phyloP scores from a whole-genome alignment of 2,888 invertebrate species.

The Philaethria dido region DNA sequence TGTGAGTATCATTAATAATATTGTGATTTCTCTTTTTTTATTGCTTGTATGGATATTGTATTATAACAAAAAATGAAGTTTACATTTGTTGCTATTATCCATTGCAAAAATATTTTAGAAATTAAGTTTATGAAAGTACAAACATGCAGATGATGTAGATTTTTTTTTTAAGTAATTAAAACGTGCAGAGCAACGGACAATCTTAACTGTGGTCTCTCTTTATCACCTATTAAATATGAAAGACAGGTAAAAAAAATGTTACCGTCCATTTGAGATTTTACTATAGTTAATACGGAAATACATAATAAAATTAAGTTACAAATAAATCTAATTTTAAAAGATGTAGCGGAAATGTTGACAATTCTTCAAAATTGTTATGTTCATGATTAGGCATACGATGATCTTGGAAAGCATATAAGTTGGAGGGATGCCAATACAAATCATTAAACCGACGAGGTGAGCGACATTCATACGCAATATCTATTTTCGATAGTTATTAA shows the following conservation, averaged over 20 bases:
- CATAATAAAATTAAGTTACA: background rate
- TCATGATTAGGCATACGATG: conserved; percentile 37
- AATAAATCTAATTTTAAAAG: background rate
- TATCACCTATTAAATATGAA: too few relatives aligned
- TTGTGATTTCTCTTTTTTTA: too few relatives aligned
- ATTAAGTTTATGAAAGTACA: too few relatives aligned
- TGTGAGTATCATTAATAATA: too few relatives aligned
- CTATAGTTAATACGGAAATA: background rate
- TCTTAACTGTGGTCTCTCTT: background rate
- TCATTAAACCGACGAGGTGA: conserved; percentile 67
- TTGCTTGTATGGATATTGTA: too few relatives aligned
- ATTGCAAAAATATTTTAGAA: too few relatives aligned
- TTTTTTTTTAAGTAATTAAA: too few relatives aligned
- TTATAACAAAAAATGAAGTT: too few relatives aligned
- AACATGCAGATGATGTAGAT: too few relatives aligned
- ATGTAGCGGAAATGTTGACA: background rate
- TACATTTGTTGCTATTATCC: too few relatives aligned
- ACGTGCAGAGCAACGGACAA: too few relatives aligned
- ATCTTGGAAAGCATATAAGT: conserved; percentile 48
- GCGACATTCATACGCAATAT: conserved; percentile 70
- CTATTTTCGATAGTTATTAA: conserved; percentile 72
- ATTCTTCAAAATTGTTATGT: conserved; percentile 33
- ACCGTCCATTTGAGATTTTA: background rate
- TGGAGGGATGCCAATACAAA: conserved; percentile 71
- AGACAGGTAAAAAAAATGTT: too few relatives aligned